Base-by-base conservation (phyloP, 1,140 invertebrate species). In the Neodiprion virginianus region DNA sequence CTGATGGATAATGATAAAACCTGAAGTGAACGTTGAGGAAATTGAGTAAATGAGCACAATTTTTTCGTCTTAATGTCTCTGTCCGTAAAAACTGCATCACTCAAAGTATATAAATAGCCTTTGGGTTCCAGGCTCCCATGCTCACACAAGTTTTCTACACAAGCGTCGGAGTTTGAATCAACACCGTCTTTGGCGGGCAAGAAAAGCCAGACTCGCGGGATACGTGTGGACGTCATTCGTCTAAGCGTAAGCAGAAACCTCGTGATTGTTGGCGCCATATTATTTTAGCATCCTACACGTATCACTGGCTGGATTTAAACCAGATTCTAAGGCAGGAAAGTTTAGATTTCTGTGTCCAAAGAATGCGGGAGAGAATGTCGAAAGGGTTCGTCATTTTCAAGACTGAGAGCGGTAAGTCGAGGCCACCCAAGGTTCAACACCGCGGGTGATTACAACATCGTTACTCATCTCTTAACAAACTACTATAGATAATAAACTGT, bases 211-310 rank as follows among this genome's bases (percentile, higher is more conserved):
- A 61, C 53, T 61, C 53, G 8, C 11, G 53, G 53, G 11, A 61
- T 61, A 12, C 8, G 53, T 47, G 67, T 47, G 67, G 40, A 69
- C 67, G 67, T 69, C 67, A 69, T 69, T 69, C 67, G 21, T 69
- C 40, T 11, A 23, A 69, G 21, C 67, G 67, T 69, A 69, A 69
- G 40, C 67, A 47, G 67, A 47, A 69, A 69, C 67, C 67, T 69
- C 67, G 67, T 69, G 67, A 69, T 69, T 69, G 67, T 69, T 69
- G 67, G 21, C 40, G 21, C 40, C 67, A 69, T 69, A 23, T 69
- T 69, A 69, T 69, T 47, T 47, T 47, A 69, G 67, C 5, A 69
- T 69, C 67, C 67, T 69, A 69, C 67, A 47, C 23, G 67, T 23
- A 47, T 21, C 67, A 69, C 53, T 17, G 53, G 3, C n/a, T 61